Evolutionary conservation across 2,797 vertebrate species (phyloP), one percentile per base, ranked within the genome.

Genomic region (Galaxias olidus): DNA sequence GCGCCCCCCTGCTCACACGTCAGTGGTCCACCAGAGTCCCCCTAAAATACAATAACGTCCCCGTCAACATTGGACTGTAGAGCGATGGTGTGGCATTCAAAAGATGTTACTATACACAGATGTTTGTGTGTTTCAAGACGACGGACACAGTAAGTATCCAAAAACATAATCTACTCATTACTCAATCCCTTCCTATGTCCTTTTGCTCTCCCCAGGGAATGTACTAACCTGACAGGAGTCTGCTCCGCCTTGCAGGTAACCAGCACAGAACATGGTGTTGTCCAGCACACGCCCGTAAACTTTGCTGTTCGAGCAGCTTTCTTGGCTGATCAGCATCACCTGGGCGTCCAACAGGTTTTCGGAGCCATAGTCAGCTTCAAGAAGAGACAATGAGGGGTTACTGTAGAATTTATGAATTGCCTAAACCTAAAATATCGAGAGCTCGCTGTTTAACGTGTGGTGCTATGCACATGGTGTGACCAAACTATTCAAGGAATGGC

Each of bases 11-110:
- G 76, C 14, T 84, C 59, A 72, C 97, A 99, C 12, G 91, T 94
- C 66, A 99, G 75, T 0, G 98, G 96, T 11, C 98, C 96, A 50
- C 98, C 96, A 0, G 97, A 98, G 79, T 99, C 97, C 13, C 96
- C 96, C 97, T 98, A 82, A 61, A 83, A 77, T 56, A 75, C 52
- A 52, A 66, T 19, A 71, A 4, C 40, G 61, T 41, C 62, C 10
- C 42, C 14, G 13, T 72, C 13, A 58, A 10, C 13, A 10, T 63
- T 30, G 30, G 30, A 30, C 30, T 30, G 30, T 30, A 30, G 6
- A n/a, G n/a, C n/a, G n/a, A n/a, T n/a, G n/a, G n/a, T n/a, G n/a
- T n/a, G n/a, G n/a, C n/a, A 30, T 30, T 30, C 30, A 30, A 30
- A 30, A 30, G 30, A 30, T 30, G 2, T 30, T 6, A 30, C 30